Percentiles rank a stretch among this genome's conserved stretches.
Evolutionary conservation across 2,888 invertebrate genomes (phyloP).

Genomic region (Tenthredo livida): DNA sequence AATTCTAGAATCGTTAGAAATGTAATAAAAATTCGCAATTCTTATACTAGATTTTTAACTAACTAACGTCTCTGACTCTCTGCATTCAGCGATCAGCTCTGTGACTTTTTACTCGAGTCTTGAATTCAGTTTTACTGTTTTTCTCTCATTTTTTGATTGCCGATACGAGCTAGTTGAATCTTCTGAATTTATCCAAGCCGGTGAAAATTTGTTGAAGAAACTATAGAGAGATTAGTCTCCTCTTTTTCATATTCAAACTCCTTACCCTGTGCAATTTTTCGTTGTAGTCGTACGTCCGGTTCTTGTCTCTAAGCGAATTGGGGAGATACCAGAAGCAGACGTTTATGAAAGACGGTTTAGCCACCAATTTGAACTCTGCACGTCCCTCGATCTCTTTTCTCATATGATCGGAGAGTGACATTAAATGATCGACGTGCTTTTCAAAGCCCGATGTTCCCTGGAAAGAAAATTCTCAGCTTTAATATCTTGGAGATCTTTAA

Average conservation of each 20-base stretch:
- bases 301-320: conserved; percentile 74
- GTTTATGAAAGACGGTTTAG: conserved; percentile 83
- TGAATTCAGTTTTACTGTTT: neutral
- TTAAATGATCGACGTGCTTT: conserved; percentile 79
- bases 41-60: too few relatives aligned
- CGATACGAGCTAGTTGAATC: neutral
- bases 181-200: neutral
- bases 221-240: neutral
- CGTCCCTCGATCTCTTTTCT: conserved; percentile 75
- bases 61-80: too few relatives aligned
- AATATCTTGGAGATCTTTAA: neutral
- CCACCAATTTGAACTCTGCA: conserved; percentile 77
- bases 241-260: neutral
- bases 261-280: conserved; percentile 77
- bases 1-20: too few relatives aligned
- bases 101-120: neutral
- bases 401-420: conserved; percentile 78
- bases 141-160: neutral
- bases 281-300: conserved; percentile 70
- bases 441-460: conserved; percentile 80
- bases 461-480: conserved; percentile 9
- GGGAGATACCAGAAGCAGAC: conserved; percentile 88
- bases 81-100: too few relatives aligned
- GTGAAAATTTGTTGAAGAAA: neutral
- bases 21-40: too few relatives aligned